Evolutionary conservation across 2,888 invertebrate genomes (phyloP).

Genomic region (Synergus umbraculus): DNA sequence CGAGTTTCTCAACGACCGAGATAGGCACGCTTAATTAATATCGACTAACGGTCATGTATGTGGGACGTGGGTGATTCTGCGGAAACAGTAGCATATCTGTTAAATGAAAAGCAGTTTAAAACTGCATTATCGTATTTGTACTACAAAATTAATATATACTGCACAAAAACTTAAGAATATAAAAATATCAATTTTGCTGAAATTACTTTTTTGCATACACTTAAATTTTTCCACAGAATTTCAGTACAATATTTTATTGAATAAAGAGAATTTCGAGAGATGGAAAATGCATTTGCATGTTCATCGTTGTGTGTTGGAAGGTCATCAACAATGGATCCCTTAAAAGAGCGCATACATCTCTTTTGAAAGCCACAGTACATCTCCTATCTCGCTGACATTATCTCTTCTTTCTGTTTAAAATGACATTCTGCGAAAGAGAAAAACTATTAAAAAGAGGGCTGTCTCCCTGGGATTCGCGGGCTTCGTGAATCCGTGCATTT

Average conservation of each 20-base stretch:
- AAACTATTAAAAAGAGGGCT: not conserved
- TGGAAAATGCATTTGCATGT: not conserved
- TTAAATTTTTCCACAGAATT: too few species aligned
- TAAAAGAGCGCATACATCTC: not conserved
- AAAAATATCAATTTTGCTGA: too few species aligned
- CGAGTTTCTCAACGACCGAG: slow-evolving; percentile 19
- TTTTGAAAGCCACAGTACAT: not conserved
- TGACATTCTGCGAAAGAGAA: slow-evolving; percentile 22
- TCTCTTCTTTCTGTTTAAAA: slow-evolving; percentile 21
- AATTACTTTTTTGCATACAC: too few species aligned
- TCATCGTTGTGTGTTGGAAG: not conserved
- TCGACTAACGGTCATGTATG: slow-evolving; percentile 43
- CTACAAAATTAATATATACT: not conserved
- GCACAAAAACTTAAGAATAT: not conserved
- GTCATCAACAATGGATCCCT: not conserved
- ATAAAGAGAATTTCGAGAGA: not conserved
- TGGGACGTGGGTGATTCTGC: slow-evolving; percentile 14
- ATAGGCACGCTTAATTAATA: slow-evolving; percentile 45
- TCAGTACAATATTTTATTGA: not conserved
- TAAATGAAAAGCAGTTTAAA: not conserved
- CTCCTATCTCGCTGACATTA: slow-evolving; percentile 1
- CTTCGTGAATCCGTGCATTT: not conserved
- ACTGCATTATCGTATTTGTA: not conserved
- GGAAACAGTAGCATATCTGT: slow-evolving; percentile 20
- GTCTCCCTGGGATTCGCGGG: not conserved